Conservation (phyloP, 2,888 invertebrate species). For the Tuberolachnus salignus region DNA sequence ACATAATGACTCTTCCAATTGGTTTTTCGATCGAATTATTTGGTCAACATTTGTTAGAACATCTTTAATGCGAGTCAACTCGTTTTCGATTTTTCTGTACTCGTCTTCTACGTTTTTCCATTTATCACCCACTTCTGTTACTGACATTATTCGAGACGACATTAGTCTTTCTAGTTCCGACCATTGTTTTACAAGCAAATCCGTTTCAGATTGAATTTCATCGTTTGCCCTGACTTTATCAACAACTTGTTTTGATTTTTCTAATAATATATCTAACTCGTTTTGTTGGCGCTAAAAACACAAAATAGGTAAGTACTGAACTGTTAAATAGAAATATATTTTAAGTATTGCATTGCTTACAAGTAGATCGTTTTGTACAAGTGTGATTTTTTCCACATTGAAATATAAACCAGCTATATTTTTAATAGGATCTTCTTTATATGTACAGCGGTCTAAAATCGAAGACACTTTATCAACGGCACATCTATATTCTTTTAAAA, state of each 20-base stretch:
- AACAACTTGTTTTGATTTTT: conserved; percentile 18
- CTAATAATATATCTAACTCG: conserved; percentile 19
- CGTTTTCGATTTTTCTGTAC: conserved; percentile 20
- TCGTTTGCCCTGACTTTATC: not conserved
- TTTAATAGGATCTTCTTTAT: conserved; percentile 79
- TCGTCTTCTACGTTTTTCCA: conserved; percentile 40
- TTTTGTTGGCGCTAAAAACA: conserved; percentile 31
- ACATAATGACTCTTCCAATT: conserved; percentile 71
- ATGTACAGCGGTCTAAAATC: conserved; percentile 72
- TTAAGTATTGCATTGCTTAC: conserved; percentile 60
- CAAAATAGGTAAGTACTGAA: not conserved
- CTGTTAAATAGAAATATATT: not conserved
- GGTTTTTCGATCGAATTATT: conserved; percentile 75
- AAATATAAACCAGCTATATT: conserved; percentile 81
- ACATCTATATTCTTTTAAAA: conserved; percentile 84
- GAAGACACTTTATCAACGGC: conserved; percentile 78
- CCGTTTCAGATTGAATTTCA: conserved; percentile 37
- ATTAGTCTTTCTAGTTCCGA: conserved; percentile 17
- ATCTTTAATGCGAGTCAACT: conserved; percentile 26
- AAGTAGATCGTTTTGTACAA: conserved; percentile 70
- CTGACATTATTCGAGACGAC: conserved; percentile 22
- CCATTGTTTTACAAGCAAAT: conserved; percentile 35
- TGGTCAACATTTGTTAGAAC: conserved; percentile 69
- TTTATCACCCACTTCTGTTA: conserved; percentile 34
- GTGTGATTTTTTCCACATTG: conserved; percentile 81